phyloP scores from a whole-genome alignment of 2,113 vertebrate species.

The Mobula birostris region DNA sequence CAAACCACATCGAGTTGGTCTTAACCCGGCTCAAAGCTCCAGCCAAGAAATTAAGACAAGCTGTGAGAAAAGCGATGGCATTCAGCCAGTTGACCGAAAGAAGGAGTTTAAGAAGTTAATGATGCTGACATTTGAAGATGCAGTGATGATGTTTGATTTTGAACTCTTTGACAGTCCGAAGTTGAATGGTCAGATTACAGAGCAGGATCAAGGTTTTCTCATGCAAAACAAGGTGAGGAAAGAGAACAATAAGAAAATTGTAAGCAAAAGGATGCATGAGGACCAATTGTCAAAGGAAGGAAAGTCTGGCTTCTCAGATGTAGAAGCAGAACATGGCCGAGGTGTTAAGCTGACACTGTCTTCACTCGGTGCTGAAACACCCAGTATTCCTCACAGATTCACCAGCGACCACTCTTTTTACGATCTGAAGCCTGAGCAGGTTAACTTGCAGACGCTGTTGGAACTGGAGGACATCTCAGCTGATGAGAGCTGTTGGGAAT shows the following conservation, averaged over 20 bases:
- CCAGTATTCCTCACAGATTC: too few relatives aligned
- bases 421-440: conserved; percentile 5
- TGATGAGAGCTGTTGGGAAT: conserved; percentile 27
- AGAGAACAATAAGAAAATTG: not conserved
- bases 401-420: conserved; percentile 15
- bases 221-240: not conserved
- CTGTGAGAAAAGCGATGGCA: not conserved
- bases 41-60: not conserved
- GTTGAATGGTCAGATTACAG: not conserved
- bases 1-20: not conserved
- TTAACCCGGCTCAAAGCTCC: not conserved
- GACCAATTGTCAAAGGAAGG: not conserved
- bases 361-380: not conserved
- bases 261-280: too few relatives aligned
- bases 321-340: not conserved
- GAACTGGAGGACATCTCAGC: conserved; percentile 18
- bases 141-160: conserved; percentile 34
- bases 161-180: not conserved
- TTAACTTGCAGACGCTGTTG: not conserved
- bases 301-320: not conserved
- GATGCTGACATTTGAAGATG: conserved; percentile 21
- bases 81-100: not conserved
- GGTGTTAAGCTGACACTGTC: not conserved
- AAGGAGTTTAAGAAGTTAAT: not conserved
- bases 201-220: not conserved